Evolutionary conservation across 1,140 invertebrate species (phyloP).

Genomic region (Phthorimaea operculella): DNA sequence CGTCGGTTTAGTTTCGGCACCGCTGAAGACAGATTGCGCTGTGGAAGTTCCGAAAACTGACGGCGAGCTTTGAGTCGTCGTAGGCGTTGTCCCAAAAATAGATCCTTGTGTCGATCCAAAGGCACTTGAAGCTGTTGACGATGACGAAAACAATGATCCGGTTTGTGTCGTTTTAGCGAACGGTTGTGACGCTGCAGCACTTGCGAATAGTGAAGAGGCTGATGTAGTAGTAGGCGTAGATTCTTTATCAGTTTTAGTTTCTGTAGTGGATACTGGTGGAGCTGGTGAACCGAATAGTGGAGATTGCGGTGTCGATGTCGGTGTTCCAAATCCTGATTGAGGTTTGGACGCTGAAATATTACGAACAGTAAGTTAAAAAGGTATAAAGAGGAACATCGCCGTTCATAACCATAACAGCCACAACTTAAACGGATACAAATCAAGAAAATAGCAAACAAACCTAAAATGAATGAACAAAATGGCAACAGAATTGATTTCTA

Average conservation of each 20-base stretch:
- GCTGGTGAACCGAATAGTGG: not conserved
- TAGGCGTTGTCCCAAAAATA: constrained; percentile 14
- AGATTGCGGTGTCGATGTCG: constrained; percentile 8
- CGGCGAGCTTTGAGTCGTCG: not conserved
- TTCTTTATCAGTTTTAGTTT: constrained; percentile 3
- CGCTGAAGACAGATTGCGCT: constrained; percentile 13
- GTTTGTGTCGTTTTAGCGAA: constrained; percentile 16
- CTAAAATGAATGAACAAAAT: too few relatives aligned
- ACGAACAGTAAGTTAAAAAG: too few relatives aligned
- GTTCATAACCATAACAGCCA: too few relatives aligned
- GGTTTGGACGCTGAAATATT: constrained; percentile 26
- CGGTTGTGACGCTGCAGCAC: constrained; percentile 26
- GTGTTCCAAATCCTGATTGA: constrained; percentile 8
- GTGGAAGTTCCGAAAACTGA: constrained; percentile 16
- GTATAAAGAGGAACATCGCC: too few relatives aligned
- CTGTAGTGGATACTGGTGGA: constrained; percentile 8
- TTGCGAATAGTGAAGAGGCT: constrained; percentile 34
- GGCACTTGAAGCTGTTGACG: constrained; percentile 11
- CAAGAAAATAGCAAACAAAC: too few relatives aligned
- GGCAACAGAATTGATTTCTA: too few relatives aligned
- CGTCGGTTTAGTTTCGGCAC: constrained; percentile 16
- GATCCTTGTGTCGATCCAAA: constrained; percentile 16
- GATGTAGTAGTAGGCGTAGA: constrained; percentile 14
- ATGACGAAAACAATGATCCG: constrained; percentile 20
- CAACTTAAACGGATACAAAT: too few relatives aligned